Conservation (phyloP, 92 coral and sea anemone species). For the Zoanthus sansibaricus region DNA sequence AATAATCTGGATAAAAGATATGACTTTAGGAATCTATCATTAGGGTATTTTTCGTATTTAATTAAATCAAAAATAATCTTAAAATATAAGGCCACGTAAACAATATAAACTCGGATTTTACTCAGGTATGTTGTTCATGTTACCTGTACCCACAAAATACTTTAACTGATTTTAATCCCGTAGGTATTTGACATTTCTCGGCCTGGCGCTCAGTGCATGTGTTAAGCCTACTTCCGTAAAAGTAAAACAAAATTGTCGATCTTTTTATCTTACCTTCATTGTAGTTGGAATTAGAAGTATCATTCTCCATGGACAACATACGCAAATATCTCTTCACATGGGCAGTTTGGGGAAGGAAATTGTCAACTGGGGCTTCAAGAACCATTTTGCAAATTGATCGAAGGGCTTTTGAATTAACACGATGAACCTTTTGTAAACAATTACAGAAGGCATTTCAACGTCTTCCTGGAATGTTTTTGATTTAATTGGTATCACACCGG, state of each 20-base stretch:
- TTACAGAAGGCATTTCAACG: not conserved
- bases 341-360: not conserved
- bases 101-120: not conserved
- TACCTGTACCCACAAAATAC: not conserved
- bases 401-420: not conserved
- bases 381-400: constrained; percentile 10
- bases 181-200: not conserved
- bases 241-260: not conserved
- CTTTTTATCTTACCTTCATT: constrained; percentile 19
- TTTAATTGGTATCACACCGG: not conserved
- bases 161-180: not conserved
- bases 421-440: not conserved
- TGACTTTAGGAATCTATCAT: not conserved
- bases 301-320: constrained; percentile 20
- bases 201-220: no score
- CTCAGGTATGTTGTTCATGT: not conserved
- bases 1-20: no score
- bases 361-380: constrained; percentile 28
- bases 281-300: constrained; percentile 29
- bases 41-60: not conserved
- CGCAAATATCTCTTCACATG: constrained; percentile 2
- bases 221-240: no score
- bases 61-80: not conserved
- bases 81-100: not conserved
- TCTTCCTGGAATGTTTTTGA: not conserved